Evolutionary conservation across 1,140 invertebrate genomes (phyloP).

Genomic region (Papilio helenus): DNA sequence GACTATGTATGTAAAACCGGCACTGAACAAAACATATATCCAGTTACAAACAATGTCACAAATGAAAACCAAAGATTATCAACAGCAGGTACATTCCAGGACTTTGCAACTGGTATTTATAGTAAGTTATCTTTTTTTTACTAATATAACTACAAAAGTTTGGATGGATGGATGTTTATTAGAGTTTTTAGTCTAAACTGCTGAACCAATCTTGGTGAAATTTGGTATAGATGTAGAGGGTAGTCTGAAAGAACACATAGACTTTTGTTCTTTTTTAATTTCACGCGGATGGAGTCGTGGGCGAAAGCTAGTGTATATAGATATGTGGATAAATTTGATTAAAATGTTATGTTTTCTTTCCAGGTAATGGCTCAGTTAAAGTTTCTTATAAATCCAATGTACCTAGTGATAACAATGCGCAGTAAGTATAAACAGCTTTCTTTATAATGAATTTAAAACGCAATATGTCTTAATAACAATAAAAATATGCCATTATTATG

Average conservation of each 20-base stretch:
- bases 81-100: slow-evolving; percentile 53
- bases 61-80: slow-evolving; percentile 39
- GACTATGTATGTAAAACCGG: slow-evolving; percentile 50
- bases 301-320: too few relatives aligned
- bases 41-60: slow-evolving; percentile 41
- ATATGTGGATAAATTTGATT: too few relatives aligned
- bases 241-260: too few relatives aligned
- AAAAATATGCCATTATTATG: too few relatives aligned
- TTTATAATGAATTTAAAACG: neutral
- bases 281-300: too few relatives aligned
- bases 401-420: neutral
- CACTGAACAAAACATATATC: slow-evolving; percentile 30
- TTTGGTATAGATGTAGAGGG: too few relatives aligned
- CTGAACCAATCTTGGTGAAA: too few relatives aligned
- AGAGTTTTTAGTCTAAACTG: too few relatives aligned
- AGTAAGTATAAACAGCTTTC: neutral
- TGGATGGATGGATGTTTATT: too few relatives aligned
- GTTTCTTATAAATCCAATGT: neutral
- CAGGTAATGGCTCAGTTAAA: neutral
- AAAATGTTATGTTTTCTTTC: neutral
- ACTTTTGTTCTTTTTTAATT: too few relatives aligned
- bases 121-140: slow-evolving; percentile 47
- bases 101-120: slow-evolving; percentile 62
- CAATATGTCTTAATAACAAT: too few relatives aligned
- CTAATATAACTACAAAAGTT: neutral